Conservation (phyloP, 2,113 vertebrate genomes). For the Orycteropus afer region DNA sequence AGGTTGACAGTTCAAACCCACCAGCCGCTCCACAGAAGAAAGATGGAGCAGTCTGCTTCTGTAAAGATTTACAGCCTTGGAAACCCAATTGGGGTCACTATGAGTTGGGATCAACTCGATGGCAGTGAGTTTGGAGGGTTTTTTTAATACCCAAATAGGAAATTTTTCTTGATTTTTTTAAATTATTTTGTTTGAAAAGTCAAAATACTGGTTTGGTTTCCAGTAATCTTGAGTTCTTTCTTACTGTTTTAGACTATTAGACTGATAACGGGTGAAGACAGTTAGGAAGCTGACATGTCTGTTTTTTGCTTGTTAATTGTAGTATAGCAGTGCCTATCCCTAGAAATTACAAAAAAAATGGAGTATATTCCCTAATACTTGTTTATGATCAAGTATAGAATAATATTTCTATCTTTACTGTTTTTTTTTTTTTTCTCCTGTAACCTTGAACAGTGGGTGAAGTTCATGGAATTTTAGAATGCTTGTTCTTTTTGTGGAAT, state of each 20-base stretch:
- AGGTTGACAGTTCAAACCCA: no score
- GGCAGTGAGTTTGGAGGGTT: no score
- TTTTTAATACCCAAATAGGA: conserved; percentile 22
- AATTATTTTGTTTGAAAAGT: conserved; percentile 35
- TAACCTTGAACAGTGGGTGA: conserved; percentile 27
- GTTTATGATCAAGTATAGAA: background rate
- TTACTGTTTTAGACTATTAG: background rate
- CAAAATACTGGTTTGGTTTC: background rate
- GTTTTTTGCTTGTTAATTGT: conserved; percentile 16
- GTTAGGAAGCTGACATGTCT: background rate
- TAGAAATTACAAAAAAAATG: background rate
- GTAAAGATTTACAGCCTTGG: no score
- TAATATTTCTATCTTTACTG: background rate
- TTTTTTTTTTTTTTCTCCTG: background rate
- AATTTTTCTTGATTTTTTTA: conserved; percentile 30
- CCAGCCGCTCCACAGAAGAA: no score
- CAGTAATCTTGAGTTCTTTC: background rate
- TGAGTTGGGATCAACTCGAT: no score
- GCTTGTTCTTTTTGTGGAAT: conserved; percentile 4
- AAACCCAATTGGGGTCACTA: no score
- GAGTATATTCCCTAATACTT: conserved; percentile 26
- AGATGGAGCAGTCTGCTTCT: no score
- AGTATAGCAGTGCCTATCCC: background rate
- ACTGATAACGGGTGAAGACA: background rate
- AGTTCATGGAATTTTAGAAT: conserved; percentile 43